Base-by-base conservation (phyloP, 2,888 invertebrate genomes). In the Drosophila infuscata region DNA sequence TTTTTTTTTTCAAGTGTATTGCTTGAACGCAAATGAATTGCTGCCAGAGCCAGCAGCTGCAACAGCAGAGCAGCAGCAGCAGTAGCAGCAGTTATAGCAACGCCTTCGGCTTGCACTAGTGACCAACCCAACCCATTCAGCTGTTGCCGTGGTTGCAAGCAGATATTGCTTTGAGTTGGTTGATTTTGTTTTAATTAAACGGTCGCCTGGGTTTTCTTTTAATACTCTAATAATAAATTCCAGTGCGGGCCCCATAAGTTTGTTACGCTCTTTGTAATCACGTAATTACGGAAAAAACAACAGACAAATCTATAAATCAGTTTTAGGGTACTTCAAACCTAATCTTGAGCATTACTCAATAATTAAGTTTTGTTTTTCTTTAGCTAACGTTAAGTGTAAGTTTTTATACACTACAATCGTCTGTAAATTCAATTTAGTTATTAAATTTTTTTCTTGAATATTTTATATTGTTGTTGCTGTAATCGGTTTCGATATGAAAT, bases 171-270 rank as follows among this genome's bases (percentile, higher is more conserved):
- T 54, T 64, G 5, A 48, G 70, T 61, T 20, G 60, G 87, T 83
- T 83, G 89, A 79, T 73, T 79, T 81, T 82, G 75, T 75, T 76
- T 86, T 89, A 89, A 84, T 84, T 89, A 89, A 83, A 71, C 68
- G 73, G 46, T 51, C 56, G 68, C 52, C 72, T 72, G 57, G n/a
- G 56, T 74, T 74, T 72, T 72, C 51, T 74, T 72, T 79, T 60
- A 32, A 61, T 71, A 73, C 74, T 48, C 52, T 30, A 41, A 59
- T 52, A 70, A 65, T 33, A 38, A 51, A 53, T 64, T 46, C 8
- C 32, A 43, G 15, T 38, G 7, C 17, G 46, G n/a, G 65, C 15
- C 56, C 54, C n/a, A 32, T 29, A 49, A 51, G 52, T 67, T 48
- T 48, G 8, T 62, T 53, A 25, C 12, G 20, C 33, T 35, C 7